Conservation (phyloP, 2,113 vertebrate genomes). For the Apistogramma diplotaenia region DNA sequence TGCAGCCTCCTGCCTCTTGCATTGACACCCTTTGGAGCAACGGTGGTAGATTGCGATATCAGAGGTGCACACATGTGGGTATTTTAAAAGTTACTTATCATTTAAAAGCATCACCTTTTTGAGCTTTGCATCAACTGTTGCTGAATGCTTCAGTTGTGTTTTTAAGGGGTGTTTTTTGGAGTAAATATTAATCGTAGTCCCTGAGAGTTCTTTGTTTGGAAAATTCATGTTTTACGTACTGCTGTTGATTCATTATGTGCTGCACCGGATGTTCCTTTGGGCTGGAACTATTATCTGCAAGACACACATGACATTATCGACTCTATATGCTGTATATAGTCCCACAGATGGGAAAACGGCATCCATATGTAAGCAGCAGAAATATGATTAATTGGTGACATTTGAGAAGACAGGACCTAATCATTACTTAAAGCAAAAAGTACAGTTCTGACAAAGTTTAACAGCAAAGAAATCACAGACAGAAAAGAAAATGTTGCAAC, state of each 20-base stretch:
- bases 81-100: neutral
- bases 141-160: no score
- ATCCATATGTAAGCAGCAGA: neutral
- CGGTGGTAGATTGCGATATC: conserved; percentile 74
- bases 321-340: neutral
- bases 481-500: neutral
- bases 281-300: neutral
- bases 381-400: neutral
- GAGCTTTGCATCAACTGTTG: neutral
- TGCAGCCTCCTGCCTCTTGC: neutral
- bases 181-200: neutral
- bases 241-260: neutral
- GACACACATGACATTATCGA: neutral
- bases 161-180: no score
- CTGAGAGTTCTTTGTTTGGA: neutral
- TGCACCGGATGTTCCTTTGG: neutral
- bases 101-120: neutral
- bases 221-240: neutral
- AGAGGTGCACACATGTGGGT: conserved; percentile 52
- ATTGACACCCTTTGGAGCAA: neutral
- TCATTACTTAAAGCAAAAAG: neutral
- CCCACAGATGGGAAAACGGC: neutral
- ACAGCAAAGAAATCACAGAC: neutral
- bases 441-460: neutral
- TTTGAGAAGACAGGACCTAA: neutral